A percentile compares a stretch with the other conserved stretches of the same genome.
These are phyloP conservation scores for Xylocopa sonorina DNA, from an alignment of 1,140 invertebrate genomes.

Conservation along the genomic window DNA sequence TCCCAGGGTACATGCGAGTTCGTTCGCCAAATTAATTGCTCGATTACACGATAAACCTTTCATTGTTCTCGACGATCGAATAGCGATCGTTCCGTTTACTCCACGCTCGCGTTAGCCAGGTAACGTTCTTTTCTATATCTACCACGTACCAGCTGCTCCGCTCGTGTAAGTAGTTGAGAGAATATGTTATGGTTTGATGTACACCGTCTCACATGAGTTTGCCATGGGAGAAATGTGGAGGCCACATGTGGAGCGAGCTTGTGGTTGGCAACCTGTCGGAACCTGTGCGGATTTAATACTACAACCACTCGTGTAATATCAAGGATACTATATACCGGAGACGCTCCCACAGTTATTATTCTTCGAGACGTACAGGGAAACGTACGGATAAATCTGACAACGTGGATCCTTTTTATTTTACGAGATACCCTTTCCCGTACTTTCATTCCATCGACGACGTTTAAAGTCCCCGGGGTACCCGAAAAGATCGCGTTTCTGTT, in stretches of 20 bases:
- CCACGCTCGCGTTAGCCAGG: slow-evolving; percentile 6
- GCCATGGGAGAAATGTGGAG: slow-evolving; percentile 55
- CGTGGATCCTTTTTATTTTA: not conserved
- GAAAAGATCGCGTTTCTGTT: slow-evolving; percentile 35
- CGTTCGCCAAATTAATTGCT: not conserved
- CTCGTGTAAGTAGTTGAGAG: slow-evolving; percentile 6
- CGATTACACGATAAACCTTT: not conserved
- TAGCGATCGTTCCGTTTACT: slow-evolving; percentile 1
- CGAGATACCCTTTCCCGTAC: not conserved
- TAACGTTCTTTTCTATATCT: slow-evolving; percentile 42
- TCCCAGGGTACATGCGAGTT: not conserved
- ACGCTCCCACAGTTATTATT: slow-evolving; percentile 17
- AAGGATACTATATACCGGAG: not conserved
- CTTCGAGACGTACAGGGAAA: not conserved
- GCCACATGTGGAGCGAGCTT: slow-evolving; percentile 44
- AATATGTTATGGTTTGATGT: slow-evolving; percentile 48
- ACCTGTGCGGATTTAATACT: slow-evolving; percentile 57
- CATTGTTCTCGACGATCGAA: slow-evolving; percentile 29
- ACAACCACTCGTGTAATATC: slow-evolving; percentile 25
- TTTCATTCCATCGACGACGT: no score
- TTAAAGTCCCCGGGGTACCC: slow-evolving; percentile 34
- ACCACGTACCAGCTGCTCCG: slow-evolving; percentile 16
- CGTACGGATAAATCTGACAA: not conserved
- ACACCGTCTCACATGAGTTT: slow-evolving; percentile 38
- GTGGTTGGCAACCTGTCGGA: slow-evolving; percentile 61